These are phyloP conservation scores for Tetragonula clypearis DNA, from an alignment of 1,140 invertebrate genomes.

Conservation along the genomic window DNA sequence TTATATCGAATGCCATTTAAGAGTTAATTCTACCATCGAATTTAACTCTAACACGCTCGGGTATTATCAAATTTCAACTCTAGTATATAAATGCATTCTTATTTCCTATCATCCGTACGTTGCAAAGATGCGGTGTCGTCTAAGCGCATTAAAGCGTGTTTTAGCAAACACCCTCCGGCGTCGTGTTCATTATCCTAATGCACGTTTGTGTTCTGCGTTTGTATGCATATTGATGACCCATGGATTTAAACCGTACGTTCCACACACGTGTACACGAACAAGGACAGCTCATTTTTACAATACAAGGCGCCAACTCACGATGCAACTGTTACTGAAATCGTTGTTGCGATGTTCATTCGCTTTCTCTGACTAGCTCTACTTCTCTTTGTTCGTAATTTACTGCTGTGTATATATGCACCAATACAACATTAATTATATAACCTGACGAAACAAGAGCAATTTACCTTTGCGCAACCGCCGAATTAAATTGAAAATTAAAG, in stretches of 20 bases:
- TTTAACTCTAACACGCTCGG: too few relatives aligned
- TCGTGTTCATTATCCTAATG: conserved; percentile 37
- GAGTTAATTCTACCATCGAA: too few relatives aligned
- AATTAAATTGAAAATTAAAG: not conserved
- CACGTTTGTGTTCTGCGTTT: not conserved
- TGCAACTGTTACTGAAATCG: conserved; percentile 12
- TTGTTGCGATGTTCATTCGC: not conserved
- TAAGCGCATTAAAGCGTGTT: conserved; percentile 22
- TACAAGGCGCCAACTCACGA: not conserved
- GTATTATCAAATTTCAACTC: too few relatives aligned
- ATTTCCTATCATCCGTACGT: not conserved
- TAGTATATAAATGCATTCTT: not conserved
- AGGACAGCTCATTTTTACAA: not conserved
- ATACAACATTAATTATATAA: not conserved
- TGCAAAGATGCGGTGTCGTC: conserved; percentile 5
- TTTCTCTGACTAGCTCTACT: not conserved
- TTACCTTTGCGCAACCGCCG: not conserved
- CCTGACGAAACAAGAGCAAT: not conserved
- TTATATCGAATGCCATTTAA: too few relatives aligned
- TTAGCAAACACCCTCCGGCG: conserved; percentile 8
- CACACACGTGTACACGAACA: not conserved
- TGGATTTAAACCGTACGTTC: not conserved
- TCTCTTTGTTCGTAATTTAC: conserved; percentile 4
- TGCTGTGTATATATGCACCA: too few relatives aligned
- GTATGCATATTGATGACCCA: conserved; percentile 1